Conservation (phyloP, 2,888 invertebrate species). For the Marronus borbonicus region DNA sequence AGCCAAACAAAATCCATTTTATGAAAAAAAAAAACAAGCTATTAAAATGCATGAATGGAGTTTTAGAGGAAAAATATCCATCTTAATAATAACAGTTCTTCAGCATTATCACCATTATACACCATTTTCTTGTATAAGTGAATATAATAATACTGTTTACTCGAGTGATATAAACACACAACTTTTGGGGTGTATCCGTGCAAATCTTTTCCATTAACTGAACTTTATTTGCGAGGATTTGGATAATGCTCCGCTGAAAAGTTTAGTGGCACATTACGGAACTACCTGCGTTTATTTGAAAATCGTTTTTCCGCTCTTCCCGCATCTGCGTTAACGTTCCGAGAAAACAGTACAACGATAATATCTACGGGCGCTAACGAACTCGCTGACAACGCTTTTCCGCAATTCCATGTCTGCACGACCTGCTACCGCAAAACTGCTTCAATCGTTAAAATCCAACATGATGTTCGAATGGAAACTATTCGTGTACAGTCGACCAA, state of each 20-base stretch:
- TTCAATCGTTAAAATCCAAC: too few species aligned
- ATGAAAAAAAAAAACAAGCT: too few species aligned
- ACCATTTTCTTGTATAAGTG: too few species aligned
- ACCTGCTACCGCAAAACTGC: background rate
- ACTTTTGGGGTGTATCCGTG: background rate
- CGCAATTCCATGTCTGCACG: slow-evolving; percentile 35
- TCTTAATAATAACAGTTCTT: too few species aligned
- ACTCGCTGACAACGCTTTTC: slow-evolving; percentile 37
- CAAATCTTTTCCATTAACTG: background rate
- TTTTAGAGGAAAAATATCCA: too few species aligned
- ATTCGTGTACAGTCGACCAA: background rate
- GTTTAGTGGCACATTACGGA: slow-evolving; percentile 3
- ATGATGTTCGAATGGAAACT: background rate
- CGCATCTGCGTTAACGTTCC: slow-evolving; percentile 24
- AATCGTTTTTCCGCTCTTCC: slow-evolving; percentile 17
- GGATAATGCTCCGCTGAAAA: slow-evolving; percentile 6
- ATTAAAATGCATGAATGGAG: too few species aligned
- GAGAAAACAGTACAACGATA: slow-evolving; percentile 33
- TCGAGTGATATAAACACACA: background rate
- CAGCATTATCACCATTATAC: too few species aligned
- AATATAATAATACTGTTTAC: background rate
- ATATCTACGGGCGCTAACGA: slow-evolving; percentile 28
- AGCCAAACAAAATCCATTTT: too few species aligned
- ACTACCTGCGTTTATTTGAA: background rate
- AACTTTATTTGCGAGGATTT: slow-evolving; percentile 6